phyloP scores from a whole-genome alignment of 2,888 invertebrate species.

The Tricholauxania praeusta region DNA sequence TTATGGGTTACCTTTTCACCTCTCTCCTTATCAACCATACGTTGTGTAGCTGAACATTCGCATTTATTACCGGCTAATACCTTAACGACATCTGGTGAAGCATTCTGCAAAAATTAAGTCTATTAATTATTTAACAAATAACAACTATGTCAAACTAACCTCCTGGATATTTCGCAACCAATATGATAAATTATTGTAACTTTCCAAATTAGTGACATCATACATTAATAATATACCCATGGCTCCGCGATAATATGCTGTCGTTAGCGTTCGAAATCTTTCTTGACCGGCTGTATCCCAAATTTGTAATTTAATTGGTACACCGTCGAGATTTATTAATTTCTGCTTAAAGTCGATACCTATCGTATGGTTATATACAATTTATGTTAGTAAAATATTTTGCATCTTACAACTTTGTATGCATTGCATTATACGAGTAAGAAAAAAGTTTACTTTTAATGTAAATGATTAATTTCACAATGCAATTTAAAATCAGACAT shows the following conservation, averaged over 20 bases:
- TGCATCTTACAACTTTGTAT: too few species aligned
- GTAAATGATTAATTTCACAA: too few species aligned
- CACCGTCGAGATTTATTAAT: conserved; percentile 87
- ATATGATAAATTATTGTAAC: conserved; percentile 90
- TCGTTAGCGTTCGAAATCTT: conserved; percentile 80
- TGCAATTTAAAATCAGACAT: too few species aligned
- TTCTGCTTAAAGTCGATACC: conserved; percentile 93
- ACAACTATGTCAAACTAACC: conserved; percentile 68
- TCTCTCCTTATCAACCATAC: conserved; percentile 82
- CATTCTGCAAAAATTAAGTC: conserved; percentile 74
- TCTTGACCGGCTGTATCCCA: conserved; percentile 88
- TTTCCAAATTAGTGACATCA: conserved; percentile 89
- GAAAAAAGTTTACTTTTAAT: too few species aligned
- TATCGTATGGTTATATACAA: conserved; percentile 59
- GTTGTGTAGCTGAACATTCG: conserved; percentile 79
- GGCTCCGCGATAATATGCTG: conserved; percentile 89
- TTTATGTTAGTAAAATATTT: too few species aligned
- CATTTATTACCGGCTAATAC: conserved; percentile 89
- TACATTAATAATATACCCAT: conserved; percentile 94
- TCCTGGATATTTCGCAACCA: conserved; percentile 93
- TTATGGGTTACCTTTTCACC: conserved; percentile 78
- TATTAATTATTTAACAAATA: neutral
- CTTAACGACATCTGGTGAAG: conserved; percentile 87
- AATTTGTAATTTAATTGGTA: conserved; percentile 77
- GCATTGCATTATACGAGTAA: too few species aligned